Evolutionary conservation across 2,888 invertebrate genomes (phyloP).

Genomic region (Electrophaes corylata): DNA sequence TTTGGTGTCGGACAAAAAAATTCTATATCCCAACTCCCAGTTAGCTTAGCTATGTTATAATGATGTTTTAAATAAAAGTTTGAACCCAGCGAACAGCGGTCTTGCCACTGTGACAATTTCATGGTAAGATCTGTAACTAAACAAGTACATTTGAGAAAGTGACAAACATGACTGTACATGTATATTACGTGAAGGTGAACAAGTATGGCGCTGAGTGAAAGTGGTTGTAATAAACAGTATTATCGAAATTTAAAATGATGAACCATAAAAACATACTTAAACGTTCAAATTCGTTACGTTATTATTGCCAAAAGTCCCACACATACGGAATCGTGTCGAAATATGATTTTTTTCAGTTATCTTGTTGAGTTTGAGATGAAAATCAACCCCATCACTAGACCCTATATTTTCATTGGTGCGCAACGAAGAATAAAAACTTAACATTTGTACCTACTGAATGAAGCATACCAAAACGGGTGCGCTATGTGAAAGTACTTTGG

Average conservation of each 20-base stretch:
- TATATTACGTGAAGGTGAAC: conserved; percentile 20
- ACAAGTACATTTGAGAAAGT: conserved; percentile 21
- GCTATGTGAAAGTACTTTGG: too few relatives aligned
- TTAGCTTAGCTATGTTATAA: too few relatives aligned
- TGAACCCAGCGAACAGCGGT: not conserved
- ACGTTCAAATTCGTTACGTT: conserved; percentile 8
- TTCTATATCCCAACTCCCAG: too few relatives aligned
- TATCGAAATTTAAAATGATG: conserved; percentile 22
- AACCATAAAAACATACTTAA: conserved; percentile 14
- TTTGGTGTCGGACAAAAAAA: too few relatives aligned
- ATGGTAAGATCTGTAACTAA: conserved; percentile 1
- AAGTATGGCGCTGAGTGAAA: conserved; percentile 27
- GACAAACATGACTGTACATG: conserved; percentile 11
- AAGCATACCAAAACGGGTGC: too few relatives aligned
- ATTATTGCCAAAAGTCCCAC: conserved; percentile 6
- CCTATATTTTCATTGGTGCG: not conserved
- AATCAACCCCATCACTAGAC: too few relatives aligned
- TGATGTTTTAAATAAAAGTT: not conserved
- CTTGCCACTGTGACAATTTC: not conserved
- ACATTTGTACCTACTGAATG: too few relatives aligned
- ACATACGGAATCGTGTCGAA: not conserved
- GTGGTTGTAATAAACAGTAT: conserved; percentile 19
- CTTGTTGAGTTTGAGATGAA: conserved; percentile 9
- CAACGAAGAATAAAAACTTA: too few relatives aligned
- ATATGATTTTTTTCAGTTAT: conserved; percentile 11